Base-by-base conservation (phyloP, 2,113 vertebrate genomes). In the Oenanthe oenanthe region DNA sequence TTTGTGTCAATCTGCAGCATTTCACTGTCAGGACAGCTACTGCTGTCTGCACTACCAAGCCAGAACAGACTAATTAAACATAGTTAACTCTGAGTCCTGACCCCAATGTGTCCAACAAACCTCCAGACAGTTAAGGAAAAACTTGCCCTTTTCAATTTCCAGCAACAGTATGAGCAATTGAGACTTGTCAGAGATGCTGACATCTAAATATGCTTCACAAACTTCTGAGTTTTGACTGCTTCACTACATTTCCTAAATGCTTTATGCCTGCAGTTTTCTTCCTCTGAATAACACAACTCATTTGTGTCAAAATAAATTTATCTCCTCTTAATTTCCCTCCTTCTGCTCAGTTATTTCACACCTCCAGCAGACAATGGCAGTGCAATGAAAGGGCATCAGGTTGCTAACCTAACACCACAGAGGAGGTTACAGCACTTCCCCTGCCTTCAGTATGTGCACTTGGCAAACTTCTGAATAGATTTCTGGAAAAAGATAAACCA, bases 51-150 rank as follows among this genome's bases (percentile, higher is more conserved):
- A 28, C 45, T 61, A 24, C 47, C 32, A 47, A 43, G 51, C 26
- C 40, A 54, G 50, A 93, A 53, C 18, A 87, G 57, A 57, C 61
- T 67, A 65, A 91, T 92, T 92, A 88, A 72, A 20, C 53, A 12
- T 57, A 53, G 62, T 78, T 95, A 95, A 68, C 62, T 95, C 66
- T 68, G 60, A 87, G 70, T 85, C 42, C 84, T 95, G 89, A 47
- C 84, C 48, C 22, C 32, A 92, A 75, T 78, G 42, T 72, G 86
- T 92, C 94, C 89, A 95, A 82, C 53, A 76, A 87, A 22, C 48
- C 48, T 42, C n/a, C 54, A 81, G 74, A 93, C 25, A 91, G 38
- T 25, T 72, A 42, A 34, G 61, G 77, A 61, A 87, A 61, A 75
- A 40, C 42, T 53, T 85, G n/a, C 32, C 73, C 14, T 6, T 87